Percentiles rank a stretch among this genome's conserved stretches.
These are phyloP conservation scores for Isoperla grammatica DNA, from an alignment of 2,888 invertebrate genomes.

Conservation along the genomic window DNA sequence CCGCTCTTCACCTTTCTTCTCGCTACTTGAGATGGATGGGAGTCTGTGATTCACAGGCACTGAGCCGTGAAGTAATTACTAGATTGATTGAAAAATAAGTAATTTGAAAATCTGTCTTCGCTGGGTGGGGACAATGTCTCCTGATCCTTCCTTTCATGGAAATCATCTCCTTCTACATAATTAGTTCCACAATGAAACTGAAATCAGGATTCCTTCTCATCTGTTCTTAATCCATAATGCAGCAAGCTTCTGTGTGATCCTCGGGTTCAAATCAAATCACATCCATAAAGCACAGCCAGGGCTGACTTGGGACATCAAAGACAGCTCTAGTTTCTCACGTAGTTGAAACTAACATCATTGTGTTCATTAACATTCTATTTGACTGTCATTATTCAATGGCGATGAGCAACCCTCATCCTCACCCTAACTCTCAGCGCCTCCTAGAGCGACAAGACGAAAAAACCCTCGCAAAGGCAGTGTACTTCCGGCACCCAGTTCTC, in stretches of 20 bases:
- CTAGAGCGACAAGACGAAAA: constrained; percentile 6
- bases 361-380: constrained; percentile 26
- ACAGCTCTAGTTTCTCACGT: constrained; percentile 9
- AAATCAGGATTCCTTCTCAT: constrained; percentile 7
- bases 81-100: constrained; percentile 14
- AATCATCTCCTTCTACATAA: constrained; percentile 5
- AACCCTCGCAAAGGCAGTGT: constrained; percentile 7
- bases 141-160: neutral
- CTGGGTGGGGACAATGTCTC: no score
- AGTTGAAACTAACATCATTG: constrained; percentile 20
- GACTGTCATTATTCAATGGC: constrained; percentile 23
- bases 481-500: constrained; percentile 6
- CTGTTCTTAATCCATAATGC: constrained; percentile 14
- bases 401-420: constrained; percentile 9
- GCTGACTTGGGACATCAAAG: constrained; percentile 21
- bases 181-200: constrained; percentile 14
- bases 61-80: constrained; percentile 14
- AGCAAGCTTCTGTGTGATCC: constrained; percentile 3
- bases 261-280: constrained; percentile 20
- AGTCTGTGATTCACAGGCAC: neutral
- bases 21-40: neutral
- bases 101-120: constrained; percentile 15
- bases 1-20: neutral
- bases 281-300: constrained; percentile 6
- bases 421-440: neutral